Base-by-base conservation (phyloP, 2,113 vertebrate species). In the Prionailurus bengalensis region DNA sequence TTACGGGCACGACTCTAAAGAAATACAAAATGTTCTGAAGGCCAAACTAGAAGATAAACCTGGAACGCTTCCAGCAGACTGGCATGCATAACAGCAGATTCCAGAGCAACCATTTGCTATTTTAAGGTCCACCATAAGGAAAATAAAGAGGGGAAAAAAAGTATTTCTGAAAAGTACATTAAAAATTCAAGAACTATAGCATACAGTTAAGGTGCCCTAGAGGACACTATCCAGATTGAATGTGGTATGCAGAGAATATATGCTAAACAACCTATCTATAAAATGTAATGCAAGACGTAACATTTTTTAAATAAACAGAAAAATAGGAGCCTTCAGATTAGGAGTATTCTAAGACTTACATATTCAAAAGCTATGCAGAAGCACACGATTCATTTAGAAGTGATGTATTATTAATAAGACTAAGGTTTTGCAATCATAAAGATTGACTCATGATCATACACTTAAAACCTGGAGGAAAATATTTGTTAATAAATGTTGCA, bases 371-470 rank as follows among this genome's bases (percentile, higher is more conserved):
- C 27, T 70, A 21, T 83, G 48, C 83, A 21, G 45, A 94, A 91
- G 55, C 42, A 17, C 25, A 83, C 5, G 82, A 86, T 70, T 96
- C 89, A 96, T 80, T 70, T 80, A 68, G 42, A 94, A 96, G 82
- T 93, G 85, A 92, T n/a, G 76, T 90, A 93, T 84, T 96, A 91
- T 95, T 95, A 97, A 93, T 27, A 58, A 89, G 63, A 90, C 70
- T 14, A 70, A 94, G 36, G 48, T 51, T 95, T 80, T 89, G 36
- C 39, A 82, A 93, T 61, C 61, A 17, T 45, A 74, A 61, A 74
- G 36, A 10, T 2, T 74, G 68, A 91, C 39, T 96, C 92, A 63
- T 39, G 61, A 68, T 39, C 63, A 73, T 14, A 93, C 31, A 63
- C 66, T 94, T 84, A 55, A 87, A 90, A 73, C 86, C 66, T 63